Base-by-base conservation (phyloP, 2,888 invertebrate genomes). In the Thereva unica region DNA sequence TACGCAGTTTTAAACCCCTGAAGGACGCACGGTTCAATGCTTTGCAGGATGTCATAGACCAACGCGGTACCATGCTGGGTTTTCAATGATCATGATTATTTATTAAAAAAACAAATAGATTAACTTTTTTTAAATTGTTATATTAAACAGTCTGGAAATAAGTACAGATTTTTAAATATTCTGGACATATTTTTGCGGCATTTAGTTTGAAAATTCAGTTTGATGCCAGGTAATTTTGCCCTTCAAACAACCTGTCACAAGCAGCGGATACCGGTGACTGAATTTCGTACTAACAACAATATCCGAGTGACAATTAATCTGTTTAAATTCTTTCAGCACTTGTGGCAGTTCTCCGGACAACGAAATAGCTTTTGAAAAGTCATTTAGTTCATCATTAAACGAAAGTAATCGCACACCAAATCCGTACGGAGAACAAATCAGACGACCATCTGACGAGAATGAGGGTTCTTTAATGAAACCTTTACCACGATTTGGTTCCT, bases 401-500 rank as follows among this genome's bases (percentile, higher is more conserved):
- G 91, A 89, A 35, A 97, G 81, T 4, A 97, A 83, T n/a, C 96
- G 84, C 69, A 95, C 87, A 40, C 96, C 95, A 75, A 87, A 89
- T 0, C 89, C 92, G 78, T 89, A 95, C 0, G 97, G 96, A 0
- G 95, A 96, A 76, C 93, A 93, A 38, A 97, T 89, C 7, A 96
- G 82, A 57, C 95, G 85, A 0, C 97, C 97, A 78, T 96, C 95
- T 1, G 91, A 84, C 1, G 95, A 95, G 79, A 93, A 96, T 74
- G 93, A 92, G 53, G 94, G 83, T 77, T 96, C 97, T 82, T 97
- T 97, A 66, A 97, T 96, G 74, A 92, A 95, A 0, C 95, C 95
- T 71, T 90, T 90, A 1, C 93, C 95, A 9, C 91, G 90, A 76
- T 93, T 95, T 0, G 92, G 90, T 78, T 97, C 96, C 75, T 92